phyloP scores from a whole-genome alignment of 2,888 invertebrate species.

The Euproctis similis region DNA sequence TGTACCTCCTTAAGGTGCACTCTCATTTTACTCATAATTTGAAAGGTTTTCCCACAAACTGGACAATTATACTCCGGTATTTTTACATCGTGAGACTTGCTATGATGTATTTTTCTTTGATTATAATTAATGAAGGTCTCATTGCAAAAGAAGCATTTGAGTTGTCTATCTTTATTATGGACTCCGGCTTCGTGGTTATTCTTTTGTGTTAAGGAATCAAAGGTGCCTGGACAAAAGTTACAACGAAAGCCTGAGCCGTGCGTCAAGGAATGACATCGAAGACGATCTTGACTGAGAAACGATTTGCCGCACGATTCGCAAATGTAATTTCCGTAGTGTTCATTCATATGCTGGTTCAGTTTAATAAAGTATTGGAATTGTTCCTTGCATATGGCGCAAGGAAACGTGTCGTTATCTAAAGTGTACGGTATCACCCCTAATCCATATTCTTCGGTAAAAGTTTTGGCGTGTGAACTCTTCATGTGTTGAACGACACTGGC shows the following conservation, averaged over 20 bases:
- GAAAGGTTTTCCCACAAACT: constrained; percentile 47
- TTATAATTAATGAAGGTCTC: constrained; percentile 49
- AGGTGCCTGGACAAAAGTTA: constrained; percentile 38
- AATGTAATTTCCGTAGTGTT: constrained; percentile 51
- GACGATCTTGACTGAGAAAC: constrained; percentile 49
- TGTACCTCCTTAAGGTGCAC: constrained; percentile 61
- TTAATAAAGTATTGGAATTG: constrained; percentile 57
- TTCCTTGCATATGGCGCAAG: constrained; percentile 49
- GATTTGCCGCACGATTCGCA: constrained; percentile 62
- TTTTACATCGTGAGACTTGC: constrained; percentile 34
- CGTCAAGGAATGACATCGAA: constrained; percentile 44
- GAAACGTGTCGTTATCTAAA: constrained; percentile 31
- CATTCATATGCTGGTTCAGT: constrained; percentile 64
- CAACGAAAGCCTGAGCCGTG: constrained; percentile 52
- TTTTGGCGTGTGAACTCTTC: constrained; percentile 32
- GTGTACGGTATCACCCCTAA: constrained; percentile 55
- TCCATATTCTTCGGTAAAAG: constrained; percentile 37
- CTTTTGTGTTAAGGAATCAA: constrained; percentile 43
- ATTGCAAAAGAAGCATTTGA: constrained; percentile 49
- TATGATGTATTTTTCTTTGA: constrained; percentile 46
- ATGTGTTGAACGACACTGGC: constrained; percentile 40
- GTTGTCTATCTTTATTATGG: constrained; percentile 39
- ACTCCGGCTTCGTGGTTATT: constrained; percentile 40
- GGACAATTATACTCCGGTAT: constrained; percentile 44
- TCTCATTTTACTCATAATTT: constrained; percentile 49